Conservation (phyloP, 1,140 invertebrate species). For the Drosophila sp. region DNA sequence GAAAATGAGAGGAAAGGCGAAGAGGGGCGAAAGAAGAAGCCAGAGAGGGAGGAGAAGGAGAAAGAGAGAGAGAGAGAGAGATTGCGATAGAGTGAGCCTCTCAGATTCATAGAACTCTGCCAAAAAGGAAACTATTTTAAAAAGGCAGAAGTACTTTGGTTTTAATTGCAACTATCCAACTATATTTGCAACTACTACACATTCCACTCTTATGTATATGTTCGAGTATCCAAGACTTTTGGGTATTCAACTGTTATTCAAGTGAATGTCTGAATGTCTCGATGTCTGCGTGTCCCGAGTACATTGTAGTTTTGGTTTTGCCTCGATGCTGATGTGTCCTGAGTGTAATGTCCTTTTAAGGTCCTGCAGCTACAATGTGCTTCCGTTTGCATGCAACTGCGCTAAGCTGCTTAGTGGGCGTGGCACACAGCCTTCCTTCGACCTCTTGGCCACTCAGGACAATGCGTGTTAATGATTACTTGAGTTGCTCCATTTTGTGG, state of each 20-base stretch:
- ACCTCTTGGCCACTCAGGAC: slow-evolving; percentile 8
- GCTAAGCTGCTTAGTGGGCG: slow-evolving; percentile 65
- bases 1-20: background rate
- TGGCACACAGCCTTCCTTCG: background rate
- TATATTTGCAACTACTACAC: slow-evolving; percentile 21
- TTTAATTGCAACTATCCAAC: slow-evolving; percentile 75
- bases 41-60: slow-evolving; percentile 1
- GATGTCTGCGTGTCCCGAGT: slow-evolving; percentile 43
- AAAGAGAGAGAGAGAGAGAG: background rate
- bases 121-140: slow-evolving; percentile 82
- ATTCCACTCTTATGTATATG: slow-evolving; percentile 11
- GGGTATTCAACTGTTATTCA: slow-evolving; percentile 50
- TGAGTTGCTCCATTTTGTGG: slow-evolving; percentile 74
- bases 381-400: slow-evolving; percentile 75
- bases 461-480: slow-evolving; percentile 80
- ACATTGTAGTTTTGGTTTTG: slow-evolving; percentile 61
- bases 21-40: background rate
- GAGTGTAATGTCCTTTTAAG: slow-evolving; percentile 75
- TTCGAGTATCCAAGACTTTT: slow-evolving; percentile 23
- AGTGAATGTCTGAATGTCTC: slow-evolving; percentile 43
- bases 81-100: background rate
- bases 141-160: slow-evolving; percentile 81
- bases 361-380: slow-evolving; percentile 65
- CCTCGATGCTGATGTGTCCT: slow-evolving; percentile 35
- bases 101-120: slow-evolving; percentile 50